phyloP scores from a whole-genome alignment of 2,113 vertebrate genomes.

The Cebidichthys violaceus region DNA sequence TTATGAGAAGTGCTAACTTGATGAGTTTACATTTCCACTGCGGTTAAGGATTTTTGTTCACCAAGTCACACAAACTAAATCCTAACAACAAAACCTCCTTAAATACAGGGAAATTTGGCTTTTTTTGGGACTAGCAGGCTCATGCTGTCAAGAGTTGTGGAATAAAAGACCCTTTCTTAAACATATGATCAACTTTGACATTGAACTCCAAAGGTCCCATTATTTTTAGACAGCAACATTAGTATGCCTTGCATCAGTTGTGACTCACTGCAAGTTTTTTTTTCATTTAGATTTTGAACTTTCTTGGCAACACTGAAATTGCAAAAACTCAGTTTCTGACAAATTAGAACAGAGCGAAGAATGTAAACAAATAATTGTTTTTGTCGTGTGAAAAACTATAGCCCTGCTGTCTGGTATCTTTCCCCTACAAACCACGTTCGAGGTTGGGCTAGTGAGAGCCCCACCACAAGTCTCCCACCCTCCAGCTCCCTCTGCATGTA shows the following conservation, averaged over 20 bases:
- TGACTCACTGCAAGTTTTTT: constrained; percentile 55
- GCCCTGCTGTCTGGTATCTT: constrained; percentile 80
- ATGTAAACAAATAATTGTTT: constrained; percentile 80
- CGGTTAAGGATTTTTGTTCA: constrained; percentile 65
- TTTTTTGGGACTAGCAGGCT: constrained; percentile 43
- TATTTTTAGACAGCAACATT: constrained; percentile 66
- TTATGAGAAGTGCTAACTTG: constrained; percentile 67
- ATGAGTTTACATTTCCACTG: constrained; percentile 78
- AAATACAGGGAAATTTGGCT: constrained; percentile 60
- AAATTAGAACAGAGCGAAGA: constrained; percentile 56
- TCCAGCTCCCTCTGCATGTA: constrained; percentile 78
- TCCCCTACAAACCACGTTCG: constrained; percentile 76
- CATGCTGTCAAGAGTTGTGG: constrained; percentile 62
- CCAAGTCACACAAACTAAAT: constrained; percentile 71
- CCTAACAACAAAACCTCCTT: constrained; percentile 63
- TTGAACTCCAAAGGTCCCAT: constrained; percentile 60
- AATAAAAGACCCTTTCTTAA: constrained; percentile 60
- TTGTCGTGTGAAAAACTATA: constrained; percentile 82
- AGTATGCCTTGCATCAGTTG: constrained; percentile 60
- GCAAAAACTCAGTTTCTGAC: constrained; percentile 49
- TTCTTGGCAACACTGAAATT: constrained; percentile 52
- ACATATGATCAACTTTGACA: constrained; percentile 62
- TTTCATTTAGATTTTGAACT: constrained; percentile 56
- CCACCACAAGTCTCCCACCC: constrained; percentile 81
- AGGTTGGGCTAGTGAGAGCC: constrained; percentile 74